Conservation (phyloP, 1,140 invertebrate genomes). For the Drosophila sechellia region DNA sequence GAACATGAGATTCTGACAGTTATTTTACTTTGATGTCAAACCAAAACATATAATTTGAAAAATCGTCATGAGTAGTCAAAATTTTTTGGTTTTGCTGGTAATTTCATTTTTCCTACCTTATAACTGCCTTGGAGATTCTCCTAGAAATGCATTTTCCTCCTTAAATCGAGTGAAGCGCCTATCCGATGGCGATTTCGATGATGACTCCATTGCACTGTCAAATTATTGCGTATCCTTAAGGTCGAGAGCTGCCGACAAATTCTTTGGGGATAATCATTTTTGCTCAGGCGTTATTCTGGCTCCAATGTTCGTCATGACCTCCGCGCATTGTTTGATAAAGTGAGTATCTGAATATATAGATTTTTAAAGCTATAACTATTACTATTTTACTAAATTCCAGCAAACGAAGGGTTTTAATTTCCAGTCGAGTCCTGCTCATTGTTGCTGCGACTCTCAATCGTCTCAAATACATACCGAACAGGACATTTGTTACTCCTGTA, state of each 20-base stretch:
- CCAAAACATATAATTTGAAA: too few species aligned
- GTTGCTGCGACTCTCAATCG: slow-evolving; percentile 46
- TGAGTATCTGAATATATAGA: slow-evolving; percentile 2
- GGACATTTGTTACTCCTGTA: slow-evolving; percentile 24
- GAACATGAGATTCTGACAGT: background rate
- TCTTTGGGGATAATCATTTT: slow-evolving; percentile 62
- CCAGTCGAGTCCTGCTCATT: slow-evolving; percentile 14
- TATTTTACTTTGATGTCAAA: background rate
- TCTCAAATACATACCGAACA: background rate
- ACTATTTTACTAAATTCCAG: background rate
- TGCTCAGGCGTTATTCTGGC: slow-evolving; percentile 46
- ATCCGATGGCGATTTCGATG: background rate
- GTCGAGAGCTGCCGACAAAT: slow-evolving; percentile 17
- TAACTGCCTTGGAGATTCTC: background rate
- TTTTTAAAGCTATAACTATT: too few species aligned
- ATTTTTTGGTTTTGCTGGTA: background rate
- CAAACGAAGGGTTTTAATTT: slow-evolving; percentile 12
- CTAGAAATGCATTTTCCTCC: background rate
- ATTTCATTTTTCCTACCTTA: background rate
- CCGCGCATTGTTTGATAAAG: slow-evolving; percentile 42
- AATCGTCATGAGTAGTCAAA: slow-evolving; percentile 11
- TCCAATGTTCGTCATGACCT: slow-evolving; percentile 18
- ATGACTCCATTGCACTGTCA: background rate
- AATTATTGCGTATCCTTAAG: slow-evolving; percentile 49
- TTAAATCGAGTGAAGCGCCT: background rate